These are phyloP conservation scores for Ameiurus melas DNA, from an alignment of 2,113 vertebrate genomes.

Conservation along the genomic window DNA sequence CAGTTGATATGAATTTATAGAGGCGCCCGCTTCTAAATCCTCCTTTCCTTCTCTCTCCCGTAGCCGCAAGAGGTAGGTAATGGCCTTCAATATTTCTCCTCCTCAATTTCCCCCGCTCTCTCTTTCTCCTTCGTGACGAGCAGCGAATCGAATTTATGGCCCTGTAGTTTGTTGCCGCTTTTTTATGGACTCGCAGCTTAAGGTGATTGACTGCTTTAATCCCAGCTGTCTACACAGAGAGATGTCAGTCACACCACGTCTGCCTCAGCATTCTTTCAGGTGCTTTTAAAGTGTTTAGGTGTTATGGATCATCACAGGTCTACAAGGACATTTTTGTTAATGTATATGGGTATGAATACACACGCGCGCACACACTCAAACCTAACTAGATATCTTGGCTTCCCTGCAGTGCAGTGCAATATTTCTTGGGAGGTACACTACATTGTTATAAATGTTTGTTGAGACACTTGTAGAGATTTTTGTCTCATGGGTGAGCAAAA, in stretches of 20 bases:
- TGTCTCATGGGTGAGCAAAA: background rate
- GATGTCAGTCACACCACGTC: conserved; percentile 71
- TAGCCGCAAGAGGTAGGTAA: conserved; percentile 70
- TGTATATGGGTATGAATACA: background rate
- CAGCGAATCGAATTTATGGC: conserved; percentile 74
- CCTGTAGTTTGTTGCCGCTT: conserved; percentile 52
- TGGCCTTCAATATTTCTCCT: conserved; percentile 78
- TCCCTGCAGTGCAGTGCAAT: background rate
- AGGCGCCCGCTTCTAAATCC: conserved; percentile 72
- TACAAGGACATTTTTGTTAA: conserved; percentile 10
- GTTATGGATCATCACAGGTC: background rate
- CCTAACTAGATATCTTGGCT: background rate
- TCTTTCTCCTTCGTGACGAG: conserved; percentile 51
- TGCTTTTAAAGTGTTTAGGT: conserved; percentile 8
- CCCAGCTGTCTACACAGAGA: conserved; percentile 70
- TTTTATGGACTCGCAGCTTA: conserved; percentile 67
- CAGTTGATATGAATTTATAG: conserved; percentile 79
- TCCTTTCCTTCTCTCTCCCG: conserved; percentile 69
- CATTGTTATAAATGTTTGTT: background rate
- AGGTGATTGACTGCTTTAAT: conserved; percentile 79
- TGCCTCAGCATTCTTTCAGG: conserved; percentile 34
- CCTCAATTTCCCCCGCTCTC: conserved; percentile 73
- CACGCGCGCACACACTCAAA: background rate
- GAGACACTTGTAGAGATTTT: background rate
- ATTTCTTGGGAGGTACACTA: background rate